Evolutionary conservation across 2,888 invertebrate genomes (phyloP).

Genomic region (Eilema caniola): DNA sequence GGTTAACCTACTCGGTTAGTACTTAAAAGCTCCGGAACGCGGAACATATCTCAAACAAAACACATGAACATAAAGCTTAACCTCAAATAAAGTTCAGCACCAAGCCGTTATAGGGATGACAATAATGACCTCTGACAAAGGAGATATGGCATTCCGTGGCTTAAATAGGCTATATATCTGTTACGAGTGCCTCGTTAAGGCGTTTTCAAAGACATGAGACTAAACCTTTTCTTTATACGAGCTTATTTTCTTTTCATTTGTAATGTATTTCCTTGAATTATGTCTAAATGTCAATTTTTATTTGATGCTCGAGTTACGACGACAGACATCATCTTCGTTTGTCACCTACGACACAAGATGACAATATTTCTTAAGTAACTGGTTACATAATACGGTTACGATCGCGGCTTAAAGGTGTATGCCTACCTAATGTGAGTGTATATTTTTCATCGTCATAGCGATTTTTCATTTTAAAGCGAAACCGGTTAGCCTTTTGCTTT

Average conservation of each 20-base stretch:
- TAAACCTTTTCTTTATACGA: slow-evolving; percentile 24
- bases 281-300: slow-evolving; percentile 5
- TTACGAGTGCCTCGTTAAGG: slow-evolving; percentile 36
- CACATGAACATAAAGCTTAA: slow-evolving; percentile 14
- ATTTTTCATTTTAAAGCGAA: too few relatives aligned
- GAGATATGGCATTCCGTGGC: slow-evolving; percentile 12
- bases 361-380: too few relatives aligned
- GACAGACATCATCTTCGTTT: too few relatives aligned
- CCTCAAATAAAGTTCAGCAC: slow-evolving; percentile 16
- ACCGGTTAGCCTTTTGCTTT: too few relatives aligned
- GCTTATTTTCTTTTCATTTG: slow-evolving; percentile 22
- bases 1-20: too few relatives aligned
- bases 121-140: slow-evolving; percentile 31
- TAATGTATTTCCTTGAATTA: slow-evolving; percentile 9
- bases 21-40: not conserved
- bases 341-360: too few relatives aligned
- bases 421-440: too few relatives aligned
- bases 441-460: too few relatives aligned
- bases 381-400: too few relatives aligned
- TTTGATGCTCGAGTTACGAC: not conserved
- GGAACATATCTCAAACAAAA: slow-evolving; percentile 2
- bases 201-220: slow-evolving; percentile 13
- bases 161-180: slow-evolving; percentile 38
- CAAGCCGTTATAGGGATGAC: slow-evolving; percentile 26
- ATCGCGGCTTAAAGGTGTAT: too few relatives aligned